phyloP scores from a whole-genome alignment of 2,797 vertebrate genomes.

The Microchirus variegatus region DNA sequence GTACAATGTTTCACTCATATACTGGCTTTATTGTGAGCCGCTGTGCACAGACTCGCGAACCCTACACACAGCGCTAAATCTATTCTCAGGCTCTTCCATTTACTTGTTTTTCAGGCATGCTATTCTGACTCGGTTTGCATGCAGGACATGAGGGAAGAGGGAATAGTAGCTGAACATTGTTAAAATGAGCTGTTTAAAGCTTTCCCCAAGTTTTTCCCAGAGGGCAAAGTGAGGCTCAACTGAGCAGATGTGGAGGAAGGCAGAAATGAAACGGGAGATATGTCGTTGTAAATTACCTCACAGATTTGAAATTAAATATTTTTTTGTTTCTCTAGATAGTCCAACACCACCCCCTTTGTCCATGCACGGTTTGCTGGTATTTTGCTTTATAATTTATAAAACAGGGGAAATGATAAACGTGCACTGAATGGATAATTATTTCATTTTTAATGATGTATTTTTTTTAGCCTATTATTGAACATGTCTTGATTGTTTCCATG shows the following conservation, averaged over 20 bases:
- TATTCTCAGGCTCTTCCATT: conserved; percentile 6
- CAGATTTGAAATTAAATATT: background rate
- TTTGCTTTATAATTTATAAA: conserved; percentile 2
- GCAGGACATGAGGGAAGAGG: conserved; percentile 11
- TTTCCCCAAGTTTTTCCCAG: conserved; percentile 28
- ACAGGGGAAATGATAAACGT: background rate
- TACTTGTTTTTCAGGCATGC: conserved; percentile 11
- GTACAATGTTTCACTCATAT: conserved; percentile 2
- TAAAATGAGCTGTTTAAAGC: conserved; percentile 32
- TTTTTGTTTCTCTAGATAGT: conserved; percentile 4
- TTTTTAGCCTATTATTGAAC: background rate
- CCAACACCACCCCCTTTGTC: background rate
- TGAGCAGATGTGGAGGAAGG: conserved; percentile 3
- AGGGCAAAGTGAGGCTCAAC: conserved; percentile 14
- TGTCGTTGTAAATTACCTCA: background rate
- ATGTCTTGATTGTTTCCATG: background rate
- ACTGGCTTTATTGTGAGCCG: background rate
- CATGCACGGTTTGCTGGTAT: background rate
- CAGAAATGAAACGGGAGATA: background rate
- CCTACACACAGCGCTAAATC: background rate
- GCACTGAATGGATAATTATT: background rate
- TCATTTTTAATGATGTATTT: background rate
- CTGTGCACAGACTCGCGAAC: conserved; percentile 6
- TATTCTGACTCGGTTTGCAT: conserved; percentile 26
- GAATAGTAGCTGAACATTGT: conserved; percentile 36